phyloP scores from a whole-genome alignment of 2,888 invertebrate species.

The Conus canariensis region DNA sequence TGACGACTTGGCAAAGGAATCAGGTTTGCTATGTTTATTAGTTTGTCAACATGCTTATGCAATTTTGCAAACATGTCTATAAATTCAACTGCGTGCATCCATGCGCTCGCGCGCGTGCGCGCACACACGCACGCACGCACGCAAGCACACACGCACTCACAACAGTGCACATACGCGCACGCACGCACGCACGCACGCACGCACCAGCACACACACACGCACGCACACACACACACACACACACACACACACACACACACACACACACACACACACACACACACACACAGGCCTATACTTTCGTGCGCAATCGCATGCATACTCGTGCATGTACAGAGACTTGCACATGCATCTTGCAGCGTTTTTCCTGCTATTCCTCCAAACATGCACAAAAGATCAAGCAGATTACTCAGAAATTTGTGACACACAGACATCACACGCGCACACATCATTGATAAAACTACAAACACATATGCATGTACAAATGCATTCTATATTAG shows the following conservation, averaged over 20 bases:
- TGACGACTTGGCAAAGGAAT: background rate
- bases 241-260: slow-evolving; percentile 6
- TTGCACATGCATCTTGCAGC: no score
- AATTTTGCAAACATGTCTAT: background rate
- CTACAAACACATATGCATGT: no score
- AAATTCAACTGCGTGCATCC: background rate
- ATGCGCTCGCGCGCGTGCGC: background rate
- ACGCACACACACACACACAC: slow-evolving; percentile 9
- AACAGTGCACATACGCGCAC: background rate
- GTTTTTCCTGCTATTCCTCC: no score
- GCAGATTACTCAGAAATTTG: no score
- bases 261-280: slow-evolving; percentile 23
- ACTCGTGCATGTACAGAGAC: background rate
- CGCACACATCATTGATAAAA: no score
- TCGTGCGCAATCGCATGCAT: background rate
- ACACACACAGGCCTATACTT: background rate
- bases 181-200: background rate
- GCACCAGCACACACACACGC: background rate
- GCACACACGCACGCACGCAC: background rate
- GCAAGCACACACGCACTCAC: background rate
- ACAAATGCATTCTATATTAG: no score
- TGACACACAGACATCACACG: no score
- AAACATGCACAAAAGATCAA: no score
- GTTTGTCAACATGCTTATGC: background rate
- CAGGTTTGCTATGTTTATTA: background rate